Evolutionary conservation across 35 echinoderm and acorn worm species (phyloP), one percentile per base, ranked within the genome.

Genomic region (Strongylocentrotus purpuratus): DNA sequence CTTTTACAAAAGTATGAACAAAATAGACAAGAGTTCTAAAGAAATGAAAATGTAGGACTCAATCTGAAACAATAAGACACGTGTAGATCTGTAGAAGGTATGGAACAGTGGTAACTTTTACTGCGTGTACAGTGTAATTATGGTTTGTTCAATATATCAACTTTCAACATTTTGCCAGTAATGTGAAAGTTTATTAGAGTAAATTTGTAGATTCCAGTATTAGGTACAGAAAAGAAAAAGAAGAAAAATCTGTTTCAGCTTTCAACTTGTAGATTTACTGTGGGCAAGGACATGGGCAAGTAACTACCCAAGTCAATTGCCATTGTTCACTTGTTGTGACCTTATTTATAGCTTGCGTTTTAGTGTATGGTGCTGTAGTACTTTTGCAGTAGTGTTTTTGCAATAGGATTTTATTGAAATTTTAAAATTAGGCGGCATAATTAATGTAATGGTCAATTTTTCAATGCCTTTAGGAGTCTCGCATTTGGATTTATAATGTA

Each of bases 351-450:
- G 33, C 88, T 20, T 18, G 46, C 46, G 28, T 9, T 45, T 33
- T 47, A 45, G 88, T 35, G 17, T 45, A 45, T 45, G 88, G 46
- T 90, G 33, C 88, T 45, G 88, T 45, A 45, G 88, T 47, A 90
- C 88, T 45, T 35, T 88, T n/a, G 46, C 46, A 55, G 52, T 93
- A 55, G 91, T 55, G 25, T 48, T 89, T 55, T 93, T 48, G 33
- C 65, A 78, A 78, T 78, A 78, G 65, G n/a, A 78, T 4, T 22
- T 78, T 78, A 4, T n/a, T 78, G 5, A 22, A n/a, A 78, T 31
- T 78, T 55, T 28, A 1, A 25, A 71, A 25, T 71, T 71, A 71
- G 61, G 14, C 17, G 61, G 22, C 61, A 55, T 65, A 65, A 65
- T 13, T 25, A 71, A 71, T 71, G 61, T 28, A 78, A 78, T 78